Percentiles rank a stretch among this genome's conserved stretches.
phyloP scores from a whole-genome alignment of 2,113 vertebrate genomes.

The Odontesthes bonariensis region DNA sequence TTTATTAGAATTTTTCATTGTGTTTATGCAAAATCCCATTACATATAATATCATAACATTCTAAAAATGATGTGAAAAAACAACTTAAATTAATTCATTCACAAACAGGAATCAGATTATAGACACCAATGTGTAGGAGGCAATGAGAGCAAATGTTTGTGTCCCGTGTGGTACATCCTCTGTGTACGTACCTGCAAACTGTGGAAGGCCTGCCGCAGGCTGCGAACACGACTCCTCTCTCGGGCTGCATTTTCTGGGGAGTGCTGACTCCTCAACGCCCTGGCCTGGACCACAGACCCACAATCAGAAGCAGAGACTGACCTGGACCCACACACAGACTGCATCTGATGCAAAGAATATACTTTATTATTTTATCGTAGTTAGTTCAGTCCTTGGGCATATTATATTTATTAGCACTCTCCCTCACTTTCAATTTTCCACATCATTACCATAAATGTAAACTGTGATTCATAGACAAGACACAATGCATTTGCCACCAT shows the following conservation, averaged over 20 bases:
- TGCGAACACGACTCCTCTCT: slow-evolving; percentile 85
- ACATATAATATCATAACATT: no score
- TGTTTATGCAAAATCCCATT: no score
- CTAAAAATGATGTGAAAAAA: no score
- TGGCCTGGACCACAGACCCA: slow-evolving; percentile 38
- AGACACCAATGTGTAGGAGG: no score
- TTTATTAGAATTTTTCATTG: no score
- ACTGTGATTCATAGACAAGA: no score
- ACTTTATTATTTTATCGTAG: no score
- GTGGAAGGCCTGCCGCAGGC: slow-evolving; percentile 88
- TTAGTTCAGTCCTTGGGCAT: no score
- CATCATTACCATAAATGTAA: not conserved
- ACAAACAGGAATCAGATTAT: no score
- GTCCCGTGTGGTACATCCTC: no score
- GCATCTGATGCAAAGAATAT: slow-evolving; percentile 41
- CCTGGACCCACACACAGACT: slow-evolving; percentile 42
- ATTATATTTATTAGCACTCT: not conserved
- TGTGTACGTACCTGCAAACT: slow-evolving; percentile 81
- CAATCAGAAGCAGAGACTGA: slow-evolving; percentile 31
- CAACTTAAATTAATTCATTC: no score
- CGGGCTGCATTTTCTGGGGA: slow-evolving; percentile 84
- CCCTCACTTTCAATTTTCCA: not conserved
- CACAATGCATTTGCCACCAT: no score
- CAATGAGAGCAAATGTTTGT: not conserved
- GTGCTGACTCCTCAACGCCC: slow-evolving; percentile 60